These are phyloP conservation scores for Salminus brasiliensis DNA, from an alignment of 2,113 vertebrate species.

Conservation along the genomic window DNA sequence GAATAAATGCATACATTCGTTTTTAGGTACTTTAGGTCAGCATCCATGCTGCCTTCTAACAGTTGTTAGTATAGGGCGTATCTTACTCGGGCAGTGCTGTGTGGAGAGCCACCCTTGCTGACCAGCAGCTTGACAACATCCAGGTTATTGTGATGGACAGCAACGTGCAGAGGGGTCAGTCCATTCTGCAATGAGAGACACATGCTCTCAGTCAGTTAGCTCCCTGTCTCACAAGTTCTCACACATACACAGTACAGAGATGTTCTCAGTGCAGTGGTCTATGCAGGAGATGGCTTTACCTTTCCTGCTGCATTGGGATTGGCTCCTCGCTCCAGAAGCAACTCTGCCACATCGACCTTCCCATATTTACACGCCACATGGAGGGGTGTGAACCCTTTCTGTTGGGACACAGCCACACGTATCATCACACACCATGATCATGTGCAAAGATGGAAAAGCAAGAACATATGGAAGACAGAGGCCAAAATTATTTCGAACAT, in stretches of 20 bases:
- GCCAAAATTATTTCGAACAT: no score
- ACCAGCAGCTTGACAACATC: conserved; percentile 94
- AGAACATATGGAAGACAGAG: background rate
- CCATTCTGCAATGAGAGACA: conserved; percentile 84
- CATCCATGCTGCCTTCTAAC: no score
- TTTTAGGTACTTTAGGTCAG: no score
- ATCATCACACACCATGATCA: background rate
- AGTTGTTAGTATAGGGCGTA: conserved; percentile 23
- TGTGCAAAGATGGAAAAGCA: background rate
- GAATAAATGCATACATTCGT: background rate
- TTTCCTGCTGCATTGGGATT: conserved; percentile 92
- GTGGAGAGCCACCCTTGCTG: conserved; percentile 88
- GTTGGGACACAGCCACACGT: conserved; percentile 69
- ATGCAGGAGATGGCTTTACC: conserved; percentile 69
- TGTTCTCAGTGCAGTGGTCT: background rate
- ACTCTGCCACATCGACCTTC: conserved; percentile 86
- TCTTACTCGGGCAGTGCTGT: conserved; percentile 91
- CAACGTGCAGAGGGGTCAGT: conserved; percentile 95
- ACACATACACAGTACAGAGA: conserved; percentile 4
- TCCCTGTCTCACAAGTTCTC: conserved; percentile 7
- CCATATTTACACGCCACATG: conserved; percentile 96
- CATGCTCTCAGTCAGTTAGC: conserved; percentile 41
- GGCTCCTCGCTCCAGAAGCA: conserved; percentile 85
- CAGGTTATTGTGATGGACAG: conserved; percentile 96
- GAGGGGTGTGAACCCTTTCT: conserved; percentile 99